These are phyloP conservation scores for Coenonympha glycerion DNA, from an alignment of 2,888 invertebrate genomes.

Conservation along the genomic window DNA sequence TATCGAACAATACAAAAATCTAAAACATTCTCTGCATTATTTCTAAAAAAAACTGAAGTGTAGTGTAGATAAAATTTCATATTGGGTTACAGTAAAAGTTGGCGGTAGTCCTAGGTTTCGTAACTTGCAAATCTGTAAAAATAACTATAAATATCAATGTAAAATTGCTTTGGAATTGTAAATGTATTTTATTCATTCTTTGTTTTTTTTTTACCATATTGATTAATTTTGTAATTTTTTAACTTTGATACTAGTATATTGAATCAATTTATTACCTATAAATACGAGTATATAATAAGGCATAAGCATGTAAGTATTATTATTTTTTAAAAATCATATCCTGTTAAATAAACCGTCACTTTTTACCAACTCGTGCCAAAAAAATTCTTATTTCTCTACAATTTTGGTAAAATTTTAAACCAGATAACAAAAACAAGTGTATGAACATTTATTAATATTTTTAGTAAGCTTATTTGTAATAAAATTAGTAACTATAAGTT, in stretches of 20 bases:
- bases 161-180: slow-evolving; percentile 15
- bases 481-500: slow-evolving; percentile 20
- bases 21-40: too few relatives aligned
- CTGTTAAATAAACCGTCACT: too few relatives aligned
- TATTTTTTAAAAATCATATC: too few relatives aligned
- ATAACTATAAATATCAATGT: slow-evolving; percentile 11
- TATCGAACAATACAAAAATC: too few relatives aligned
- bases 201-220: slow-evolving; percentile 15
- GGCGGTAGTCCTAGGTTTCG: too few relatives aligned
- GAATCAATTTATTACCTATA: too few relatives aligned
- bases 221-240: slow-evolving; percentile 17
- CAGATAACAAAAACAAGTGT: not conserved
- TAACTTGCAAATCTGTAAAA: not conserved
- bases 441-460: not conserved
- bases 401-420: not conserved
- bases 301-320: too few relatives aligned
- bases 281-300: too few relatives aligned
- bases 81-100: too few relatives aligned
- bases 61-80: too few relatives aligned
- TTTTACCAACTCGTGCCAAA: not conserved
- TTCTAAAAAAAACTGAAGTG: too few relatives aligned
- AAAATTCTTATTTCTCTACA: not conserved
- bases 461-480: slow-evolving; percentile 5
- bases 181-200: slow-evolving; percentile 23
- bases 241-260: slow-evolving; percentile 10